Conservation (phyloP, 2,113 vertebrate genomes). For the Lagopus muta region DNA sequence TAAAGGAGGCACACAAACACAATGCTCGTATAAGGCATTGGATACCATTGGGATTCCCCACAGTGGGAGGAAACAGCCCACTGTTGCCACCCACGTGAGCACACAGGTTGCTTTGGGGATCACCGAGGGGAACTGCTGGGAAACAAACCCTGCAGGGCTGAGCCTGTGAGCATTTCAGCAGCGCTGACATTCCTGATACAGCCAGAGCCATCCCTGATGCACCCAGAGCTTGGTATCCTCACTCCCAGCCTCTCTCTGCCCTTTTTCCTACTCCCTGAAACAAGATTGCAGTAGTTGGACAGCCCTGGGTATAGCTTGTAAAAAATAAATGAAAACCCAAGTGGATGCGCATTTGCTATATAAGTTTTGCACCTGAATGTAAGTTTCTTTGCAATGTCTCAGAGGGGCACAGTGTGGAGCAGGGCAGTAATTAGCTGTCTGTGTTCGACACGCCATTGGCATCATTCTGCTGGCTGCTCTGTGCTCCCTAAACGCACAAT, state of each 20-base stretch:
- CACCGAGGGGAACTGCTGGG: fast-evolving
- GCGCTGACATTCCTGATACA: fast-evolving
- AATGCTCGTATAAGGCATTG: neutral
- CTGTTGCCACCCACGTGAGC: neutral
- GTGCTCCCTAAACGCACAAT: neutral
- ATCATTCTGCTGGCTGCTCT: too few relatives aligned
- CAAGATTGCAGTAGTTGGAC: too few relatives aligned
- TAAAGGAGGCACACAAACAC: fast-evolving
- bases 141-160: fast-evolving
- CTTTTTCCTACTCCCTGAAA: fast-evolving
- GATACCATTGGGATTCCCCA: neutral
- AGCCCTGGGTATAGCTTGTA: neutral
- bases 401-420: neutral
- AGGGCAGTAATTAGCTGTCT: neutral
- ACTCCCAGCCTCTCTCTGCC: neutral
- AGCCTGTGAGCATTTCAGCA: fast-evolving
- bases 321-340: neutral
- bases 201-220: neutral
- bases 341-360: fast-evolving
- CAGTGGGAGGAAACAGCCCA: neutral
- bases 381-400: neutral
- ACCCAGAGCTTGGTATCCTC: neutral
- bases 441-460: fast-evolving
- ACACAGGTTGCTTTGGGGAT: fast-evolving
- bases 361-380: neutral